A percentile compares a stretch with the other conserved stretches of the same genome.
Conservation (phyloP, 1,140 invertebrate species). For the Micrasema minimum region DNA sequence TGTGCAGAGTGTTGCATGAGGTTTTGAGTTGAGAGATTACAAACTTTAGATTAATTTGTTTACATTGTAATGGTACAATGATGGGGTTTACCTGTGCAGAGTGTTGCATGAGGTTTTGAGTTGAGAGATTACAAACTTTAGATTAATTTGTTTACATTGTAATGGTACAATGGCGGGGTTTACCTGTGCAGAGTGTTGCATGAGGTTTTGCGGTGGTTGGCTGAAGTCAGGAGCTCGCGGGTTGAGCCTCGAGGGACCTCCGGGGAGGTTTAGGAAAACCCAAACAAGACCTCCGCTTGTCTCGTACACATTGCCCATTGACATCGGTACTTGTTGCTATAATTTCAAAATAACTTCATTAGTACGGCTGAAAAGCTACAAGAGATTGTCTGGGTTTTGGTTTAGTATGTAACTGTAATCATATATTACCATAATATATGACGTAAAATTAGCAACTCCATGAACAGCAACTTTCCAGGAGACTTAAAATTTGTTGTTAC, state of each 20-base stretch:
- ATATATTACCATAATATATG: too few relatives aligned
- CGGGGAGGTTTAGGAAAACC: constrained; percentile 56
- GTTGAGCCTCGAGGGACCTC: constrained; percentile 79
- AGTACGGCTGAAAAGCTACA: neutral
- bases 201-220: constrained; percentile 56
- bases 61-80: too few relatives aligned
- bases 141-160: too few relatives aligned
- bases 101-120: constrained; percentile 65
- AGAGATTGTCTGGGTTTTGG: too few relatives aligned
- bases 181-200: constrained; percentile 58
- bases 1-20: constrained; percentile 60
- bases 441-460: too few relatives aligned
- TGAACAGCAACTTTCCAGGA: too few relatives aligned
- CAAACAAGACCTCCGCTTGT: constrained; percentile 58
- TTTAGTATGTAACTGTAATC: too few relatives aligned
- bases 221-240: constrained; percentile 87
- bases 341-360: constrained; percentile 10
- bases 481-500: too few relatives aligned
- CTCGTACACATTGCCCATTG: constrained; percentile 56
- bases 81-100: constrained; percentile 41
- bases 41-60: too few relatives aligned
- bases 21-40: too few relatives aligned
- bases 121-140: too few relatives aligned
- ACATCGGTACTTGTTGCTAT: constrained; percentile 37
- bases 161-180: too few relatives aligned